Percentiles rank a stretch among this genome's conserved stretches.
Conservation (phyloP, 2,888 invertebrate genomes). For the Machimus atricapillus region DNA sequence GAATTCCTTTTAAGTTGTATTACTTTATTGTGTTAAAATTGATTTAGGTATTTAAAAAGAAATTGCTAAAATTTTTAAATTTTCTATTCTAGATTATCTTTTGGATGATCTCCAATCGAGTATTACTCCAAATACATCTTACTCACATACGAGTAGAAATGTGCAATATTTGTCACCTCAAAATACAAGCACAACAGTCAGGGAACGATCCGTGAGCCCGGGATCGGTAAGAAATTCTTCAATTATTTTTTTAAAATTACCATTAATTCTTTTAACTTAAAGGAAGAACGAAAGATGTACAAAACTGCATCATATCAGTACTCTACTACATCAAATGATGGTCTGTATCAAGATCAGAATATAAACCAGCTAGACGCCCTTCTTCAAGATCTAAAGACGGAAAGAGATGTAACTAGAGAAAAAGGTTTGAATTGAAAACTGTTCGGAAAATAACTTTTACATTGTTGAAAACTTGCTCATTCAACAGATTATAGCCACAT, state of each 20-base stretch:
- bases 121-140: slow-evolving; percentile 39
- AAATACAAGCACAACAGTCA: slow-evolving; percentile 48
- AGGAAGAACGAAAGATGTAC: slow-evolving; percentile 59
- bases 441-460: background rate
- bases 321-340: slow-evolving; percentile 51
- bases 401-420: slow-evolving; percentile 58
- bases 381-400: slow-evolving; percentile 73
- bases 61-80: background rate
- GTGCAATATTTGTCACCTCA: slow-evolving; percentile 49
- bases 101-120: slow-evolving; percentile 50
- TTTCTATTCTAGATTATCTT: slow-evolving; percentile 48
- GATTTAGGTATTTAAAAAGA: background rate
- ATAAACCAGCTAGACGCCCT: slow-evolving; percentile 79
- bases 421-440: slow-evolving; percentile 50
- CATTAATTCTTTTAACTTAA: background rate
- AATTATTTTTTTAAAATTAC: background rate
- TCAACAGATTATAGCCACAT: slow-evolving; percentile 45
- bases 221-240: background rate
- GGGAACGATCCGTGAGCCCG: slow-evolving; percentile 50
- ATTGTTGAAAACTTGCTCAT: background rate
- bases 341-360: slow-evolving; percentile 64
- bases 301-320: slow-evolving; percentile 61
- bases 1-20: too few species aligned
- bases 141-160: slow-evolving; percentile 41
- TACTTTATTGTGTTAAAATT: too few species aligned